Evolutionary conservation across 2,888 invertebrate species (phyloP), one percentile per base, ranked within the genome.

Genomic region (Drosophila mimetica): DNA sequence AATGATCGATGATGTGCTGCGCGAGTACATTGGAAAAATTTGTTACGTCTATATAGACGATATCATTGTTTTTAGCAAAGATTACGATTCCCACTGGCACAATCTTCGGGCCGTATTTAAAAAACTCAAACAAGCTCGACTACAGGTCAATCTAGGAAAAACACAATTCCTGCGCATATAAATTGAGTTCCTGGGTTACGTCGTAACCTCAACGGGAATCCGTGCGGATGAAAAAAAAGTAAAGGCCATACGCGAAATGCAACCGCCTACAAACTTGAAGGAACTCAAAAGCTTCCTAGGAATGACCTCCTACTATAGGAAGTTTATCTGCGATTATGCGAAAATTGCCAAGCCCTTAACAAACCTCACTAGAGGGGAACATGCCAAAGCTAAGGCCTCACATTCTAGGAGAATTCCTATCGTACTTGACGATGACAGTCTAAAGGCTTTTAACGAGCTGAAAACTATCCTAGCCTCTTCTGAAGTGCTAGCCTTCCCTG

Each of bases 311-410:
- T 79, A 73, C 18, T 75, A 75, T 37, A 70, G 66, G 18, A 64
- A 59, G 9, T 74, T 74, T 20, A 66, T 66, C 3, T 46, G 42
- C 2, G 57, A 77, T 18, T 70, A 67, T 39, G 67, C 52, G 0
- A 69, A 67, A 22, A 37, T 64, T 8, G 74, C 73, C 0, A 74
- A 75, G 13, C 66, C 75, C 1, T 22, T 74, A 16, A 75, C 73
- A 0, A 75, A 70, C n/a, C 44, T 71, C 5, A 77, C 71, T 1
- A 53, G 73, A 20, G 70, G 67, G 8, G 50, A 71, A 28, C 52
- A 58, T 18, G 60, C 65, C 1, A 55, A 52, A 18, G 52, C 65
- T 4, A 73, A 57, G 28, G 37, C 74, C 7, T 64, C 34, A 0
- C 55, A n/a, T 16, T 73, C 73, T 0, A 72, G 18, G 16, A 67